These are phyloP conservation scores for Esperia sulphurella DNA, from an alignment of 2,888 invertebrate genomes.

Conservation along the genomic window DNA sequence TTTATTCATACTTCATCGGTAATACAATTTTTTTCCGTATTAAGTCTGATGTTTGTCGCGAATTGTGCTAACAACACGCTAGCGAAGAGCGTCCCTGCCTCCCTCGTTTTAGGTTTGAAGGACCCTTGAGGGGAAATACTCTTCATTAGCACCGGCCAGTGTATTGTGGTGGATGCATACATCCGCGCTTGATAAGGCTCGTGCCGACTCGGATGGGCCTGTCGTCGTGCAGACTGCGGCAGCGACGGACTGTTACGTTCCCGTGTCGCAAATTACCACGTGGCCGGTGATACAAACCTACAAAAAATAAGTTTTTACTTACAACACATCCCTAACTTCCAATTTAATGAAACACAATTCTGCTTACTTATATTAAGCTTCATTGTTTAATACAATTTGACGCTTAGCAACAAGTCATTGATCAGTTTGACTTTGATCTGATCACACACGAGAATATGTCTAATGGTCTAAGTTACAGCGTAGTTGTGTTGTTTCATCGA, in stretches of 20 bases:
- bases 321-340: neutral
- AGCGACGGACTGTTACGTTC: slow-evolving; percentile 48
- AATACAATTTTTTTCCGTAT: no score
- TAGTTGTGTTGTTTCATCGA: neutral
- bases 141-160: neutral
- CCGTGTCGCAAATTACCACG: slow-evolving; percentile 47
- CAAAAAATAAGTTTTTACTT: slow-evolving; percentile 50
- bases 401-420: neutral
- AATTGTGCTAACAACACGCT: no score
- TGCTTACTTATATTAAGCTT: neutral
- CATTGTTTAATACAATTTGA: neutral
- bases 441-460: neutral
- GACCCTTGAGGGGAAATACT: neutral
- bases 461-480: neutral
- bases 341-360: neutral
- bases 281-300: slow-evolving; percentile 54
- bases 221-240: slow-evolving; percentile 64
- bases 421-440: neutral
- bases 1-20: no score
- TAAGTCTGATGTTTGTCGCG: no score
- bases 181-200: neutral
- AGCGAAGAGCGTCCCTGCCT: neutral
- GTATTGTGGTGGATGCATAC: neutral
- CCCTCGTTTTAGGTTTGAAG: neutral
- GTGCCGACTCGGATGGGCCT: slow-evolving; percentile 22